phyloP scores from a whole-genome alignment of 2,888 invertebrate genomes.

The Zaprionus bogoriensis region DNA sequence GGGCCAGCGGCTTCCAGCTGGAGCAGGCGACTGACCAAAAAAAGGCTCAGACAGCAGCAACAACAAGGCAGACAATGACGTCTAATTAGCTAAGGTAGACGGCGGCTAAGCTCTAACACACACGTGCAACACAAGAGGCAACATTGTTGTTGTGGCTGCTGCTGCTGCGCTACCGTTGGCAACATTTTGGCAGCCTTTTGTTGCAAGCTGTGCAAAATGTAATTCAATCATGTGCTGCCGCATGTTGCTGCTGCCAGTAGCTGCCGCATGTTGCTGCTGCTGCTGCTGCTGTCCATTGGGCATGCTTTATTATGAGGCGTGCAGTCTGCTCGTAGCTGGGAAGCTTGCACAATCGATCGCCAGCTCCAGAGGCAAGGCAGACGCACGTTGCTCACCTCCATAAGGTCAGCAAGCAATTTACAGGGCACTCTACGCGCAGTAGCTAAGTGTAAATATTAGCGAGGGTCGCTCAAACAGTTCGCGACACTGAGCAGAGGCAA shows the following conservation, averaged over 20 bases:
- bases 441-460: slow-evolving; percentile 33
- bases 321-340: slow-evolving; percentile 51
- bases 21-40: slow-evolving; percentile 45
- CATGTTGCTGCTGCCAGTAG: slow-evolving; percentile 19
- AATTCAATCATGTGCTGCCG: slow-evolving; percentile 68
- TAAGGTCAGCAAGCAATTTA: slow-evolving; percentile 70
- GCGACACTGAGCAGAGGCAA: slow-evolving; percentile 24
- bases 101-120: slow-evolving; percentile 2
- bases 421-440: slow-evolving; percentile 32
- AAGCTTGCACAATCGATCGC: slow-evolving; percentile 66
- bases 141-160: slow-evolving; percentile 37
- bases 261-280: slow-evolving; percentile 27
- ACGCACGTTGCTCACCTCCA: slow-evolving; percentile 81
- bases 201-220: slow-evolving; percentile 69
- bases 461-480: slow-evolving; percentile 25
- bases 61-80: slow-evolving; percentile 65
- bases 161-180: slow-evolving; percentile 56
- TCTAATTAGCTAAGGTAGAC: slow-evolving; percentile 64
- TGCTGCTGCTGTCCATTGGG: slow-evolving; percentile 44
- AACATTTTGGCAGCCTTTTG: slow-evolving; percentile 55
- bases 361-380: slow-evolving; percentile 13
- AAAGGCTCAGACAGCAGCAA: slow-evolving; percentile 34
- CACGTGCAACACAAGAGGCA: slow-evolving; percentile 9
- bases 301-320: slow-evolving; percentile 64
- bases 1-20: slow-evolving; percentile 39